Conservation (phyloP, 2,113 vertebrate genomes). For the Psittacara wagleri region DNA sequence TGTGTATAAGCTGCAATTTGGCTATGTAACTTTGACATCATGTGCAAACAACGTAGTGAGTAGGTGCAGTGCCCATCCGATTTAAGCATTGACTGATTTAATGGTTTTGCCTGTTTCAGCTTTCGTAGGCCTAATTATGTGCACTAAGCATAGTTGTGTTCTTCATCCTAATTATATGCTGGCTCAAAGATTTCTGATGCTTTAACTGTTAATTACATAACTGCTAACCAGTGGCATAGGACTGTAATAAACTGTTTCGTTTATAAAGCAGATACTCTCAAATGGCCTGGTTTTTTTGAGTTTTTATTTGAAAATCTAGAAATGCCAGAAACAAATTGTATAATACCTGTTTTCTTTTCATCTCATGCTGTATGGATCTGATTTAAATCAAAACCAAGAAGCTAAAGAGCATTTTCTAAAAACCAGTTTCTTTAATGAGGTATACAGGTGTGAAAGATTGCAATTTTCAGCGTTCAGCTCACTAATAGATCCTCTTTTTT, state of each 20-base stretch:
- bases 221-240: background rate
- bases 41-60: background rate
- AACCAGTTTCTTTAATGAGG: background rate
- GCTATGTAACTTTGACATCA: background rate
- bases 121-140: background rate
- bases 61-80: background rate
- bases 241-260: background rate
- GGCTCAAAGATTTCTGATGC: background rate
- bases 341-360: background rate
- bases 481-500: background rate
- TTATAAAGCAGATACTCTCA: background rate
- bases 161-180: background rate
- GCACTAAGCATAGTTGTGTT: background rate
- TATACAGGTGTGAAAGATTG: background rate
- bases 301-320: background rate
- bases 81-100: background rate
- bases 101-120: background rate
- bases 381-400: background rate
- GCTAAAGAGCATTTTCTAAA: background rate
- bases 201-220: background rate
- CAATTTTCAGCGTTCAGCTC: background rate
- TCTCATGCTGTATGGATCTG: background rate
- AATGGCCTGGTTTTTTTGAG: background rate
- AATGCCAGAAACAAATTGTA: background rate
- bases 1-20: background rate